phyloP scores from a whole-genome alignment of 2,888 invertebrate species.

The Standfussiana lucernea region DNA sequence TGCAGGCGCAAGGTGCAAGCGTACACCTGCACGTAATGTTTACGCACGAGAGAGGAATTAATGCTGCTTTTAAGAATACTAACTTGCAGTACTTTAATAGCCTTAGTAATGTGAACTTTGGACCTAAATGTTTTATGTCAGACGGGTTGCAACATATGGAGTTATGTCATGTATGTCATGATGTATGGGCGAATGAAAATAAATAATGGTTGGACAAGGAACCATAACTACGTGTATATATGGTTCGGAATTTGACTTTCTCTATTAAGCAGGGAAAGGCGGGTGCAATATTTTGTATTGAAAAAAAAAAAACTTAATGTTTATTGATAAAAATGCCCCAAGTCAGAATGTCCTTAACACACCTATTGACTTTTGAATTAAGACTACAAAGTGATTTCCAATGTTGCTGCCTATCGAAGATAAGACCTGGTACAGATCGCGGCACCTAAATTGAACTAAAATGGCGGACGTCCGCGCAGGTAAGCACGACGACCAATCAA shows the following conservation, averaged over 20 bases:
- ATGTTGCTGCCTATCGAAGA: slow-evolving; percentile 27
- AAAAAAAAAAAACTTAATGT: not conserved
- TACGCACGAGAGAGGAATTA: slow-evolving; percentile 56
- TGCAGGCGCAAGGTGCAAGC: slow-evolving; percentile 61
- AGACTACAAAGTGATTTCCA: not conserved
- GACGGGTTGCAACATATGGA: slow-evolving; percentile 28
- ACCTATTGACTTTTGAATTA: slow-evolving; percentile 1
- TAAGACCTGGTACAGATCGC: not conserved
- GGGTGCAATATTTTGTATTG: not conserved
- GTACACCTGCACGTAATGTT: slow-evolving; percentile 61
- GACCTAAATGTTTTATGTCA: slow-evolving; percentile 47
- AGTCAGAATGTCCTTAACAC: not conserved
- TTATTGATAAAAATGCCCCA: too few species aligned
- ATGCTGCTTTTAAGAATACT: slow-evolving; percentile 58
- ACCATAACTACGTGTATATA: not conserved
- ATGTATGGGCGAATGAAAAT: slow-evolving; percentile 3
- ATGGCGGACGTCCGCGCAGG: too few species aligned
- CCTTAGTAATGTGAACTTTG: slow-evolving; percentile 47
- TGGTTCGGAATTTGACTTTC: slow-evolving; percentile 8
- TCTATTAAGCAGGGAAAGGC: not conserved
- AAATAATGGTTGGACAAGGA: not conserved
- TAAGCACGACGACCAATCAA: too few species aligned
- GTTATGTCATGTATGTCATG: slow-evolving; percentile 28
- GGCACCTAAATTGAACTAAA: not conserved
- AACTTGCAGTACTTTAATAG: slow-evolving; percentile 51